Evolutionary conservation across 2,113 vertebrate genomes (phyloP).

Genomic region (Gnathonemus longibarbis): DNA sequence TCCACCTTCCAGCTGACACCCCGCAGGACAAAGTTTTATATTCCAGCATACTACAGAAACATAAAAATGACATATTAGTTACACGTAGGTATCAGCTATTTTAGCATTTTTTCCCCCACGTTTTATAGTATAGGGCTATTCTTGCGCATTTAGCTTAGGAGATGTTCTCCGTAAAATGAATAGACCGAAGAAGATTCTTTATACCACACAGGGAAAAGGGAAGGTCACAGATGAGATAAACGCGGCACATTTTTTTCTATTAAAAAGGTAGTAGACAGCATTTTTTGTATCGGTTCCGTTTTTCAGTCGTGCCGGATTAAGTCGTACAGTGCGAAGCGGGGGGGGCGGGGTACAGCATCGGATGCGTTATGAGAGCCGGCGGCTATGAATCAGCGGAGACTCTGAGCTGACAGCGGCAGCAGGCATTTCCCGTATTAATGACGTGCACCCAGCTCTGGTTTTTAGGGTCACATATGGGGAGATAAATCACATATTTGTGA

Average conservation of each 20-base stretch:
- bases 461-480: not conserved
- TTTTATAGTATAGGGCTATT: not conserved
- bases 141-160: not conserved
- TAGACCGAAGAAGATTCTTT: not conserved
- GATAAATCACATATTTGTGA: not conserved
- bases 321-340: not conserved
- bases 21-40: not conserved
- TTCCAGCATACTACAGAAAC: not conserved
- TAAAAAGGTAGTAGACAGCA: not conserved
- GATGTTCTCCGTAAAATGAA: not conserved
- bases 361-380: not conserved
- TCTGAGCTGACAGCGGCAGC: not conserved
- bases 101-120: not conserved
- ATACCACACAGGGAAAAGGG: not conserved
- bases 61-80: not conserved
- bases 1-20: not conserved
- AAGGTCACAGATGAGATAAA: not conserved
- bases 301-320: not conserved
- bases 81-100: not conserved
- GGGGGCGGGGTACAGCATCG: not conserved
- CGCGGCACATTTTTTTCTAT: not conserved
- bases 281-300: not conserved
- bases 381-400: not conserved
- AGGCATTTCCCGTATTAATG: slow-evolving; percentile 6
- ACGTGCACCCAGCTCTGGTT: not conserved